phyloP scores from a whole-genome alignment of 53 echinoderm and acorn worm genomes.

The Astropecten irregularis region DNA sequence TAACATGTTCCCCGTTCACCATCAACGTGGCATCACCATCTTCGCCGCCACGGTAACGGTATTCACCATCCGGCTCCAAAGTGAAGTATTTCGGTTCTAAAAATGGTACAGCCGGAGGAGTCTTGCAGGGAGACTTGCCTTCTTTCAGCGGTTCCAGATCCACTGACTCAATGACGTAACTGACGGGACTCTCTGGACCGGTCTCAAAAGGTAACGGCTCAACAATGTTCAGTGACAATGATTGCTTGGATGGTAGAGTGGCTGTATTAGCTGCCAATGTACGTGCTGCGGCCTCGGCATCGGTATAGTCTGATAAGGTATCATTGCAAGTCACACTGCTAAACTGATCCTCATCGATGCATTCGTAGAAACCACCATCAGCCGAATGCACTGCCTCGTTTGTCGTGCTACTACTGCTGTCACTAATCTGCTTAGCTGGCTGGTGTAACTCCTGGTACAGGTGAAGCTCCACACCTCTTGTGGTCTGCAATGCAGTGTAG shows the following conservation, averaged over 20 bases:
- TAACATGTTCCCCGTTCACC: constrained; percentile 4
- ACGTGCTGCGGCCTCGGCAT: constrained; percentile 20
- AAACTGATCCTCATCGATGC: constrained; percentile 49
- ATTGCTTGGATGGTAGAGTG: constrained; percentile 38
- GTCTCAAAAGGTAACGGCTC: constrained; percentile 44
- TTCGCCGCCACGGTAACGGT: not conserved
- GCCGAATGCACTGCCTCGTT: constrained; percentile 42
- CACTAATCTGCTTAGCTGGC: not conserved
- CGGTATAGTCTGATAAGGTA: constrained; percentile 17
- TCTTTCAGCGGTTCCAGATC: not conserved
- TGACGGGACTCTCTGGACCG: constrained; percentile 31
- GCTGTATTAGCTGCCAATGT: constrained; percentile 1
- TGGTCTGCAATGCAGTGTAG: constrained; percentile 50
- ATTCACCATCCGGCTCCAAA: constrained; percentile 30
- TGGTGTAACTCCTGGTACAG: constrained; percentile 45
- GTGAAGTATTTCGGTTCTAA: constrained; percentile 50
- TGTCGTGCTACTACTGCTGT: constrained; percentile 30
- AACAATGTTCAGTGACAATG: constrained; percentile 5
- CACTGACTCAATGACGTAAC: constrained; percentile 31
- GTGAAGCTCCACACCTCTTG: constrained; percentile 34
- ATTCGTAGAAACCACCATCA: constrained; percentile 48
- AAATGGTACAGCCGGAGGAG: not conserved
- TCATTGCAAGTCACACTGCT: constrained; percentile 41
- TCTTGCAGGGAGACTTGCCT: not conserved
- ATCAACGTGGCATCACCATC: not conserved